phyloP scores from a whole-genome alignment of 2,888 invertebrate species.

The Phalera bucephala region DNA sequence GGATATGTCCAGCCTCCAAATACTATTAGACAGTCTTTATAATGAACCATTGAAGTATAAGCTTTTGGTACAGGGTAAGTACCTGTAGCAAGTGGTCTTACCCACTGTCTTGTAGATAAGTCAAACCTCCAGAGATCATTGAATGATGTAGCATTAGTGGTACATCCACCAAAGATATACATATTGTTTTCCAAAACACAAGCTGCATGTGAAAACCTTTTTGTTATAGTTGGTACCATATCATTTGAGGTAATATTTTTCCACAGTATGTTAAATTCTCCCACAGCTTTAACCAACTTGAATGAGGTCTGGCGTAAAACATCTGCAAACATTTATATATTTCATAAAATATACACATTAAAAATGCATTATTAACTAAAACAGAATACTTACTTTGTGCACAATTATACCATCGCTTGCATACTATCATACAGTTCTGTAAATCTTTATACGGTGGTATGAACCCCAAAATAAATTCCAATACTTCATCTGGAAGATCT shows the following conservation, averaged over 20 bases:
- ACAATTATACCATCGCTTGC: constrained; percentile 92
- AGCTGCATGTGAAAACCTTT: constrained; percentile 96
- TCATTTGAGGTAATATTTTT: constrained; percentile 83
- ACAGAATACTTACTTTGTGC: constrained; percentile 91
- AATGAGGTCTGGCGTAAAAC: constrained; percentile 89
- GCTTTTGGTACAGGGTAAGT: constrained; percentile 98
- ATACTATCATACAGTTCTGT: constrained; percentile 92
- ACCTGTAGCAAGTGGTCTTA: constrained; percentile 90
- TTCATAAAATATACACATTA: too few species aligned
- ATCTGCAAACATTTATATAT: constrained; percentile 81
- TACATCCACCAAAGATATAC: constrained; percentile 98
- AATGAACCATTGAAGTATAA: constrained; percentile 95
- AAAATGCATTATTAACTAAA: too few species aligned
- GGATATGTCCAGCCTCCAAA: constrained; percentile 99
- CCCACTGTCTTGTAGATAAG: constrained; percentile 92
- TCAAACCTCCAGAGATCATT: constrained; percentile 98
- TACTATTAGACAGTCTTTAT: constrained; percentile 91
- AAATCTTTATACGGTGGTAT: constrained; percentile 96
- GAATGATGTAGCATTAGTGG: constrained; percentile 96
- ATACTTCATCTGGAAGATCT: constrained; percentile 95
- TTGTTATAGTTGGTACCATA: constrained; percentile 90
- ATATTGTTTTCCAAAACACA: constrained; percentile 92
- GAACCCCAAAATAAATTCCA: constrained; percentile 95
- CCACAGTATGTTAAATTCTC: constrained; percentile 90
- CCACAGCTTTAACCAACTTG: constrained; percentile 89